These are phyloP conservation scores for Mormyrus proboscirostris DNA, from an alignment of 2,797 vertebrate genomes.

Conservation along the genomic window DNA sequence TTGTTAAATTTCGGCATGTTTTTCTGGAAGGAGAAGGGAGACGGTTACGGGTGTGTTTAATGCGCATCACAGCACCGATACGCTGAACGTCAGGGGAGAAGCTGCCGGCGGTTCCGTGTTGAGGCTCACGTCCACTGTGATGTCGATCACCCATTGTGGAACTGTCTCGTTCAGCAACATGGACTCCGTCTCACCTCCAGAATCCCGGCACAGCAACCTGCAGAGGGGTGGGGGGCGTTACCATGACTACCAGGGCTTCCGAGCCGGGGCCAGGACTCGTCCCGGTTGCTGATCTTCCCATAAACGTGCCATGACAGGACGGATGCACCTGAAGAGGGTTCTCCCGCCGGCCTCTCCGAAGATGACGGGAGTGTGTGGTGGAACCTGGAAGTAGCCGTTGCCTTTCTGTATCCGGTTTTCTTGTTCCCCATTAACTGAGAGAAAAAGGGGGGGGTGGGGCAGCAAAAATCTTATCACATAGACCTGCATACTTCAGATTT, in stretches of 20 bases:
- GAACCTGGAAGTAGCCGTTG: slow-evolving; percentile 97
- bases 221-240: slow-evolving; percentile 5
- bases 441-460: background rate
- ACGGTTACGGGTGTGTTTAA: background rate
- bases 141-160: slow-evolving; percentile 98
- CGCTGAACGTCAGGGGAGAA: background rate
- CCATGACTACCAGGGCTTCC: background rate
- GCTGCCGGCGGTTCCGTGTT: background rate
- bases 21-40: slow-evolving; percentile 72
- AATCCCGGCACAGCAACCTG: slow-evolving; percentile 94
- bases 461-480: background rate
- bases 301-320: background rate
- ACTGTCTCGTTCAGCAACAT: slow-evolving; percentile 98
- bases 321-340: slow-evolving; percentile 85
- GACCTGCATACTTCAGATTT: background rate
- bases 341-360: slow-evolving; percentile 95
- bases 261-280: background rate
- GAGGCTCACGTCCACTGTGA: slow-evolving; percentile 94
- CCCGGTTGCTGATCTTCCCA: background rate
- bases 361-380: slow-evolving; percentile 95
- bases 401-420: slow-evolving; percentile 93
- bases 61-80: background rate
- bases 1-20: slow-evolving; percentile 99
- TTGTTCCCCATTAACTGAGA: slow-evolving; percentile 87
- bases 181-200: slow-evolving; percentile 94